phyloP scores from a whole-genome alignment of 2,113 vertebrate species.

The Sinosuthora webbiana region DNA sequence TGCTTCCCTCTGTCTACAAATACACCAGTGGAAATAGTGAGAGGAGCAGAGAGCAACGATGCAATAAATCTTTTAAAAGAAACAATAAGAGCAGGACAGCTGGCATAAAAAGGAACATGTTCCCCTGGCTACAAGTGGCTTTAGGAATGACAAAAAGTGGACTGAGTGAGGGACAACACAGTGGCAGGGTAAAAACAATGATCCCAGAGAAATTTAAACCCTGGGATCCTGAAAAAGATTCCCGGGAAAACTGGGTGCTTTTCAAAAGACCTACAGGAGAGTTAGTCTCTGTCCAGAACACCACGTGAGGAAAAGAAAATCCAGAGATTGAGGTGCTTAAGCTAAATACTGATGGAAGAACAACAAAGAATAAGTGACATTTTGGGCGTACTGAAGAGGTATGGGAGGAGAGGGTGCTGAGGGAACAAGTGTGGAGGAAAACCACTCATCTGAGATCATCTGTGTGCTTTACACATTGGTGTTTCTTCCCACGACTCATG shows the following conservation, averaged over 20 bases:
- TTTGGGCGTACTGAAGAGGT: background rate
- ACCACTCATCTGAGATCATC: background rate
- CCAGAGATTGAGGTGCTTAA: background rate
- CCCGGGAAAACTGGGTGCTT: background rate
- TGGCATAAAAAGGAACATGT: conserved; percentile 39
- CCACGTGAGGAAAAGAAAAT: background rate
- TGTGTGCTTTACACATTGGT: background rate
- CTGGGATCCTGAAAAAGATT: background rate
- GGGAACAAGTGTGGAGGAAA: background rate
- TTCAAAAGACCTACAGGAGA: background rate
- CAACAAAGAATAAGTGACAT: background rate
- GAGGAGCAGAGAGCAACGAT: conserved; percentile 43
- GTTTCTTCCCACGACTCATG: background rate
- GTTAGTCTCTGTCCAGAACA: background rate
- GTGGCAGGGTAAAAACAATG: background rate
- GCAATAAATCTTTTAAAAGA: conserved; percentile 67
- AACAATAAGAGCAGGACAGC: conserved; percentile 59
- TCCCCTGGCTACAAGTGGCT: conserved; percentile 41
- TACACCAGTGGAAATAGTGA: conserved; percentile 58
- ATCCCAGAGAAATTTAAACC: background rate
- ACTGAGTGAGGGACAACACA: background rate
- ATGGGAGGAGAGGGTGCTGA: background rate
- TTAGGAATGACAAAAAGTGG: conserved; percentile 27
- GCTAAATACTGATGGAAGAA: background rate
- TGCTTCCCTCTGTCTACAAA: conserved; percentile 22